A percentile compares a stretch with the other conserved stretches of the same genome.
phyloP scores from a whole-genome alignment of 2,797 vertebrate species.

The Macrochelys suwanniensis region DNA sequence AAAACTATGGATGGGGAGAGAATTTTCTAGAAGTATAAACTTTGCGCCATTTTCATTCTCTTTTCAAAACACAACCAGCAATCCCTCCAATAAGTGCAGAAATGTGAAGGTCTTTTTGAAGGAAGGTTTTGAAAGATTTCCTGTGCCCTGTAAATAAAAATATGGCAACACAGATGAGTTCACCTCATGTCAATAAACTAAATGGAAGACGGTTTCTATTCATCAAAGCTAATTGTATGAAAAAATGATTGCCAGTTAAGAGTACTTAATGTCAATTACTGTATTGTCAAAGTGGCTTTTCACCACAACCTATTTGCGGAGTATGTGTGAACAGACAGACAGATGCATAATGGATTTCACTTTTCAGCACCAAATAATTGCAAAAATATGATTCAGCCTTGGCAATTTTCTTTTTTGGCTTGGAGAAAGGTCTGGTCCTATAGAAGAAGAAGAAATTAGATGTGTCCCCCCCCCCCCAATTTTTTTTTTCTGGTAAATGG shows the following conservation, averaged over 20 bases:
- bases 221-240: neutral
- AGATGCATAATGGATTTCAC: neutral
- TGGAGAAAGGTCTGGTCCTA: neutral
- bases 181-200: neutral
- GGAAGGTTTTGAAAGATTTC: neutral
- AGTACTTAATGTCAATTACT: neutral
- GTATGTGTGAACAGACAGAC: neutral
- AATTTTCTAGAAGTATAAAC: neutral
- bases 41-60: neutral
- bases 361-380: neutral
- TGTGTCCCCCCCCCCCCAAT: too few species aligned
- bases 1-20: neutral
- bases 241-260: neutral
- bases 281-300: neutral
- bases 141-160: neutral
- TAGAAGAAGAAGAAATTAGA: neutral
- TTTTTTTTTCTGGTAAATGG: neutral
- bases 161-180: fast-evolving
- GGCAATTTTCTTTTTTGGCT: neutral
- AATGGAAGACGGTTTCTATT: neutral
- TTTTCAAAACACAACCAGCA: neutral
- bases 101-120: neutral
- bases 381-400: neutral
- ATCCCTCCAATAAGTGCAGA: neutral
- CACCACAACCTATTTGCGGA: neutral